Base-by-base conservation (phyloP, 53 echinoderm and acorn worm species). In the Temnopleurus reevesii region DNA sequence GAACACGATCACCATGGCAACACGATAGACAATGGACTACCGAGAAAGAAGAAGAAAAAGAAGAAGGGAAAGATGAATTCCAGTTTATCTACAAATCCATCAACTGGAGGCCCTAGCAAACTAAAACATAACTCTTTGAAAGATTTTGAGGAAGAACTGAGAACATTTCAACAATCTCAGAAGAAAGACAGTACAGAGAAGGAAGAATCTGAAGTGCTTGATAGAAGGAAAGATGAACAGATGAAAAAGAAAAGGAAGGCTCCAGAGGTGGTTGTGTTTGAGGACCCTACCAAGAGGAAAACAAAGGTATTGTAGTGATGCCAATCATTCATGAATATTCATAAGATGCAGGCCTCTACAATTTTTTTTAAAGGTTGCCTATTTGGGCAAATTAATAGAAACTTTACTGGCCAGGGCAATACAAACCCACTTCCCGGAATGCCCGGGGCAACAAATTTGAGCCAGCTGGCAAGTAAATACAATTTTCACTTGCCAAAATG, bases 191-290 rank as follows among this genome's bases (percentile, higher is more conserved):
- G 25, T 7, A 33, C 23, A 41, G 44, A 83, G 57, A 15, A 56
- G 54, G 83, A 83, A 56, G 57, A 49, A 17, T 30, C 5, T 19
- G 47, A 12, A 8, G 51, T 35, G 46, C 53, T 45, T 23, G 86
- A 92, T 13, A 38, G 29, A 45, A 80, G 71, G n/a, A 90, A 81
- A 91, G 55, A 82, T 45, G 60, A 28, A 54, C 43, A 33, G 51
- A 60, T 36, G 47, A 59, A 7, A 56, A 43, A 79, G 34, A 90
- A 46, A 77, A 92, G 77, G 45, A 92, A 65, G 35, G 80, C 45
- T 0, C 93, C 94, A 12, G 94, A 94, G 46, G 93, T 96, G 34
- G 76, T 96, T 30, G 90, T 96, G 13, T 96, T 94, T 89, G 76
- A 94, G 53, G 94, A 94, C 59, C 92, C 91, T 79, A 87, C 86